These are phyloP conservation scores for Hypsibius dujardini DNA, from an alignment of 1,140 invertebrate species.

Conservation along the genomic window DNA sequence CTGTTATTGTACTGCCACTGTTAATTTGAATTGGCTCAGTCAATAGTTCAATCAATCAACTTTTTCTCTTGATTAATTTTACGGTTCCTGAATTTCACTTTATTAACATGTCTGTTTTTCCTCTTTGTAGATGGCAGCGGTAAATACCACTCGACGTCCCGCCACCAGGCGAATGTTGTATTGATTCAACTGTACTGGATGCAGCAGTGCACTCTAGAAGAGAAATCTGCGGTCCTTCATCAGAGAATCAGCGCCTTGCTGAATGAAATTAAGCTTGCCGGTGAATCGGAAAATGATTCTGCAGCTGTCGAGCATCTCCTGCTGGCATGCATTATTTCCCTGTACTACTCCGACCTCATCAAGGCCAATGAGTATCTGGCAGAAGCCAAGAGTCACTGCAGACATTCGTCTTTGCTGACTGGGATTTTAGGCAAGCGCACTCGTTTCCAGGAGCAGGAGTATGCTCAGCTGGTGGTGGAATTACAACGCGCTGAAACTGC, in stretches of 20 bases:
- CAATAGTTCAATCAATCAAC: no score
- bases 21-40: no score
- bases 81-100: no score
- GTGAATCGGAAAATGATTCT: neutral
- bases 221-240: neutral
- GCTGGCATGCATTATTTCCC: neutral
- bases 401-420: conserved; percentile 25
- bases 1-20: no score
- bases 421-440: conserved; percentile 71
- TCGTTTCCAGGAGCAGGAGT: conserved; percentile 57
- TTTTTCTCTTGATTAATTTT: no score
- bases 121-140: no score
- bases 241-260: neutral
- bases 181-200: neutral
- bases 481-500: conserved; percentile 30
- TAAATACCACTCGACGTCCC: no score
- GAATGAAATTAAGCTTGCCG: neutral
- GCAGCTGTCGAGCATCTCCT: neutral
- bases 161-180: no score
- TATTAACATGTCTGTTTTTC: no score
- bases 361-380: neutral
- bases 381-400: neutral
- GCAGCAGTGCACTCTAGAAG: neutral
- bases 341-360: neutral
- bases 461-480: conserved; percentile 59